Conservation (phyloP, 2,113 vertebrate genomes). For the Sula dactylatra region DNA sequence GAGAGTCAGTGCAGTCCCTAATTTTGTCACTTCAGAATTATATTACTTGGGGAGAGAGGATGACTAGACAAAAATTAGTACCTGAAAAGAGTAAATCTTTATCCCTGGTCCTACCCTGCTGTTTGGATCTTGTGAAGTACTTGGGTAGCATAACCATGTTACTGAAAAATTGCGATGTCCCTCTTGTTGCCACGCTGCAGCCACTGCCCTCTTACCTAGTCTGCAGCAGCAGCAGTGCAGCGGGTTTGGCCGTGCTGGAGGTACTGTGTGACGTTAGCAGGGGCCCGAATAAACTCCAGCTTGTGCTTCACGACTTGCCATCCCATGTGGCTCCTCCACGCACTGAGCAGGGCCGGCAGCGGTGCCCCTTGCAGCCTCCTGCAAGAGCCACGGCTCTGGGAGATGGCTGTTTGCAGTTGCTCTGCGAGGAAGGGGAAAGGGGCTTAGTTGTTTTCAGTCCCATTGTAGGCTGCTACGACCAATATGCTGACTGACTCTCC, state of each 20-base stretch:
- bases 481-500: not conserved
- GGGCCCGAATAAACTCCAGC: not conserved
- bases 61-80: not conserved
- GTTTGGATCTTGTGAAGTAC: not conserved
- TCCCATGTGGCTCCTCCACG: not conserved
- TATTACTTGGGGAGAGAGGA: not conserved
- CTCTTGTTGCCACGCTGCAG: not conserved
- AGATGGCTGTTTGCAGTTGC: not conserved
- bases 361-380: not conserved
- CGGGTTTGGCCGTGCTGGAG: not conserved
- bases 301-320: not conserved
- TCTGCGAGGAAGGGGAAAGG: not conserved
- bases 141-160: not conserved
- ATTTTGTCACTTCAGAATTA: not conserved
- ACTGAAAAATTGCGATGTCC: not conserved
- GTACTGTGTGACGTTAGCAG: not conserved
- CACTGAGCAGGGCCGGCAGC: not conserved
- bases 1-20: not conserved
- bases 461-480: not conserved
- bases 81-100: not conserved
- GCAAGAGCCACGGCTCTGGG: not conserved
- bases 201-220: not conserved
- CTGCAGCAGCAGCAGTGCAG: not conserved
- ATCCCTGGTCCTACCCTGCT: not conserved
- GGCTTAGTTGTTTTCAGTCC: not conserved